Conservation (phyloP, 2,888 invertebrate genomes). For the Acrobasis repandana region DNA sequence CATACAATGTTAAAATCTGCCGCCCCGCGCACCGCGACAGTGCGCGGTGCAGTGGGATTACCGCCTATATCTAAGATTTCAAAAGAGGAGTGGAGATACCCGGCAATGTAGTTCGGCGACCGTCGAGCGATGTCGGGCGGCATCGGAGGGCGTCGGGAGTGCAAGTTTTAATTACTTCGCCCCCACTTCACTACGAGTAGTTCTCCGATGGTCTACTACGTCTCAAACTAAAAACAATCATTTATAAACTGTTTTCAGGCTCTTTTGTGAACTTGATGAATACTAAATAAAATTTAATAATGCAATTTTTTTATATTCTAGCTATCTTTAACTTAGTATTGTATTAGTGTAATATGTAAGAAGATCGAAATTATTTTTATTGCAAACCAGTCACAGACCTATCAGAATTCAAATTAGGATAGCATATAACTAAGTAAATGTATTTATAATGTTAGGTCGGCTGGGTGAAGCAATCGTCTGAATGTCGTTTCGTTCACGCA, state of each 20-base stretch:
- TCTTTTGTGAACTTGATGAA: conserved; percentile 53
- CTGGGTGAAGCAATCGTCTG: conserved; percentile 28
- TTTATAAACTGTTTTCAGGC: conserved; percentile 62
- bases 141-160: conserved; percentile 38
- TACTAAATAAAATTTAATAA: conserved; percentile 39
- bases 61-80: neutral
- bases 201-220: conserved; percentile 64
- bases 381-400: no score
- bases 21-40: no score
- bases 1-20: no score
- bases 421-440: neutral
- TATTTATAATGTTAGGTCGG: neutral
- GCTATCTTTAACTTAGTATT: neutral
- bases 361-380: neutral
- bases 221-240: conserved; percentile 69
- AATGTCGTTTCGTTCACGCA: conserved; percentile 40
- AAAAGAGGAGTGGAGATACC: neutral
- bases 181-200: conserved; percentile 60
- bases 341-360: neutral
- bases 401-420: neutral
- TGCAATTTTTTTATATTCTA: neutral
- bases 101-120: neutral
- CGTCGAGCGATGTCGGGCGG: conserved; percentile 2
- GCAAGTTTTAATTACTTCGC: conserved; percentile 78
- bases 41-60: no score